These are phyloP conservation scores for Hydropsyche tenuis DNA, from an alignment of 1,140 invertebrate genomes.

Conservation along the genomic window DNA sequence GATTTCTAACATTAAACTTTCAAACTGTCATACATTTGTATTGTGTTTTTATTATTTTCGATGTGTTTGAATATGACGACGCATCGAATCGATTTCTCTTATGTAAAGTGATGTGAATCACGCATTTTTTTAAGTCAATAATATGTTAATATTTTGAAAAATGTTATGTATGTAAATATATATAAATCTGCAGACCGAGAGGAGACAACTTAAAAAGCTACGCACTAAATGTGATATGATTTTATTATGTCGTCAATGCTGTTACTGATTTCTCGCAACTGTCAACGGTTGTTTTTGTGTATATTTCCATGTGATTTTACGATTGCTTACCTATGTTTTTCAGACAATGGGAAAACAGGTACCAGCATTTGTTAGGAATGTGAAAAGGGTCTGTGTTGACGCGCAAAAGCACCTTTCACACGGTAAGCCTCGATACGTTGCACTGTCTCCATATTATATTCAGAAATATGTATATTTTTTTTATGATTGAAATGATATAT, in stretches of 20 bases:
- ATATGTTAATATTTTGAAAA: neutral
- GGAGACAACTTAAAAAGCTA: slow-evolving; percentile 8
- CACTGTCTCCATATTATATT: neutral
- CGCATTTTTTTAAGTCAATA: neutral
- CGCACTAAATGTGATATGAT: neutral
- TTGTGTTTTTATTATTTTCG: neutral
- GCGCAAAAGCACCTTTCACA: neutral
- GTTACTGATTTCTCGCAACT: neutral
- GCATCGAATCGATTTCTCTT: neutral
- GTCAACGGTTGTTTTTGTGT: neutral
- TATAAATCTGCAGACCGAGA: neutral
- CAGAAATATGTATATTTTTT: neutral
- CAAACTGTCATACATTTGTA: neutral
- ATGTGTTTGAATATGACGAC: neutral
- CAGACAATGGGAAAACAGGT: slow-evolving; percentile 1
- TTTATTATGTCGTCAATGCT: neutral
- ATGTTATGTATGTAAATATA: no score
- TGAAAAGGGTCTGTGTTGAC: neutral
- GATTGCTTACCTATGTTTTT: slow-evolving; percentile 24
- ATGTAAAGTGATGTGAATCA: neutral
- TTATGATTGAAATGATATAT: neutral
- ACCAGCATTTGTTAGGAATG: neutral
- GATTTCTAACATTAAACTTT: neutral
- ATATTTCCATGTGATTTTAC: neutral
- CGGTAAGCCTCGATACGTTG: slow-evolving; percentile 8